Evolutionary conservation across 2,113 vertebrate species (phyloP).

Genomic region (Mus spicilegus): DNA sequence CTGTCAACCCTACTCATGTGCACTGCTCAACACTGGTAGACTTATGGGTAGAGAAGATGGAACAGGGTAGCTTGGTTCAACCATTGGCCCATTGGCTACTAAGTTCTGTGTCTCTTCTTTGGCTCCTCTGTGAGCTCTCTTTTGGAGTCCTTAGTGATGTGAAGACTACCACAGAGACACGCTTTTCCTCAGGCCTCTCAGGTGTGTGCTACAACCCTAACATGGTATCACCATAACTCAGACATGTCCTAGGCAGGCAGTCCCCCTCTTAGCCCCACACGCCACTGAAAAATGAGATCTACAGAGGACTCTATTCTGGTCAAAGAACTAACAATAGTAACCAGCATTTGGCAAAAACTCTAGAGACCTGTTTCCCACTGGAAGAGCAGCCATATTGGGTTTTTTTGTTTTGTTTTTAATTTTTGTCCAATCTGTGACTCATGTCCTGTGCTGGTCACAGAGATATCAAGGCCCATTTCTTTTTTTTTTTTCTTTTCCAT

Average conservation of each 20-base stretch:
- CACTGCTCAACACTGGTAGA: not conserved
- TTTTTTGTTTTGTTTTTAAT: not conserved
- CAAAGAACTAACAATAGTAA: constrained; percentile 69
- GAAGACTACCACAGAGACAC: not conserved
- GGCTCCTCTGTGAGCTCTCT: not conserved
- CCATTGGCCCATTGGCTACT: not conserved
- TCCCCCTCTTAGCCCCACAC: not conserved
- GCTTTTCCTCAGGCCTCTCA: not conserved
- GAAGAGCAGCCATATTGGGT: not conserved
- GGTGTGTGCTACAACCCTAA: not conserved
- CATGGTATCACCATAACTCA: not conserved
- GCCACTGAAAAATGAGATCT: too few species aligned
- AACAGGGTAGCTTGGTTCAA: fast-evolving
- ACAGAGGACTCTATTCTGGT: not conserved
- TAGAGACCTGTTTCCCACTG: constrained; percentile 69
- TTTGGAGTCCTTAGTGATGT: not conserved
- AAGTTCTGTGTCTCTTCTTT: not conserved
- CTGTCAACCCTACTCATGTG: not conserved
- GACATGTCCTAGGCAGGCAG: not conserved
- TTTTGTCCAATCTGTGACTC: constrained; percentile 77
- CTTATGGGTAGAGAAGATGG: not conserved
- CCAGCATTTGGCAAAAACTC: not conserved
- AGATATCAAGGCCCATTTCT: constrained; percentile 77
- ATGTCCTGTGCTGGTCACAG: constrained; percentile 67
- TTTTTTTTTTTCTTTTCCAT: too few species aligned